Evolutionary conservation across 2,113 vertebrate genomes (phyloP).

Genomic region (Bungarus multicinctus): DNA sequence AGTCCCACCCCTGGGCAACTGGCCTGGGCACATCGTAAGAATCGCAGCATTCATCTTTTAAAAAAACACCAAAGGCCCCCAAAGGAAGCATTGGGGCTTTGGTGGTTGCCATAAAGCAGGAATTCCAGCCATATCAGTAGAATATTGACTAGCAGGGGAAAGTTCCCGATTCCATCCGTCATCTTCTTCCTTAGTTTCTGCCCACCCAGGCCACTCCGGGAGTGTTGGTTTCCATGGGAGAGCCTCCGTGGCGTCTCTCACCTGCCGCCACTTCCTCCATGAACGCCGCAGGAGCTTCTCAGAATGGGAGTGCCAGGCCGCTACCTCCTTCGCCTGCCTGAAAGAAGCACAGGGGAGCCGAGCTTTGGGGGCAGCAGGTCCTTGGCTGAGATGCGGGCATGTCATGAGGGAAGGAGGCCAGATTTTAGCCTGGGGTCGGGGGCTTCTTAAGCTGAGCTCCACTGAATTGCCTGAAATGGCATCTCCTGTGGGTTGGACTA

Average conservation of each 20-base stretch:
- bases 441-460: not conserved
- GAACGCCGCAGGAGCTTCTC: conserved; percentile 48
- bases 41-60: not conserved
- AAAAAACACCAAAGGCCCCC: too few species aligned
- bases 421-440: not conserved
- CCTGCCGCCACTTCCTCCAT: conserved; percentile 74
- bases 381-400: not conserved
- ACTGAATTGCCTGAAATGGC: not conserved
- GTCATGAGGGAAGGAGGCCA: not conserved
- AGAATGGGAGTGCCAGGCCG: conserved; percentile 49
- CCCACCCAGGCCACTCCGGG: not conserved
- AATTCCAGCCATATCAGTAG: not conserved
- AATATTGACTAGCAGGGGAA: not conserved
- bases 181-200: not conserved
- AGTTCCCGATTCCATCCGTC: not conserved
- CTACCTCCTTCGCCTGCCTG: conserved; percentile 55
- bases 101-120: not conserved
- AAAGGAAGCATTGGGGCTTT: not conserved
- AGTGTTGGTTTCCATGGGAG: not conserved
- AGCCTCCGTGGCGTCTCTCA: conserved; percentile 42
- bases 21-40: not conserved
- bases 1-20: too few species aligned
- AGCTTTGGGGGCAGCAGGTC: not conserved
- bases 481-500: not conserved
- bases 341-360: not conserved